phyloP scores from a whole-genome alignment of 2,888 invertebrate species.

The Amblyjoppa fuscipennis region DNA sequence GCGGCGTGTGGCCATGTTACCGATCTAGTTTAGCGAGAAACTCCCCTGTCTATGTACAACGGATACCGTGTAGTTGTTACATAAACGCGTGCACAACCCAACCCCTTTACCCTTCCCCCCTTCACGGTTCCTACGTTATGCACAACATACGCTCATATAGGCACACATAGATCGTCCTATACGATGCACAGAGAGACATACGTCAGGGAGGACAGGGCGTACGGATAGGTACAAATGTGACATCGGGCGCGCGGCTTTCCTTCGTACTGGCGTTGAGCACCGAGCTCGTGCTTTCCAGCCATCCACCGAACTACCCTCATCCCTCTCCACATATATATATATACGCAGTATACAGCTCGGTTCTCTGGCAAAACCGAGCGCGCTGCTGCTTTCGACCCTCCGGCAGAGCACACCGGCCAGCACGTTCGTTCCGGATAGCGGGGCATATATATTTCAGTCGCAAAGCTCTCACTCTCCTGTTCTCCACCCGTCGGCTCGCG shows the following conservation, averaged over 20 bases:
- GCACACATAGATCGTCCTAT: background rate
- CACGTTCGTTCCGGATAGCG: conserved; percentile 48
- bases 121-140: background rate
- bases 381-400: conserved; percentile 61
- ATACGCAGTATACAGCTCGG: background rate
- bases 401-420: conserved; percentile 46
- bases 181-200: conserved; percentile 26
- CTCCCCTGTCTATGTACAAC: background rate
- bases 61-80: conserved; percentile 7
- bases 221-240: conserved; percentile 69
- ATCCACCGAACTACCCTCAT: conserved; percentile 55
- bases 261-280: conserved; percentile 38
- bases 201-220: conserved; percentile 57
- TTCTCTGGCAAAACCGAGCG: conserved; percentile 44
- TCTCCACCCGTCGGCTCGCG: conserved; percentile 46
- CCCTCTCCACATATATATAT: conserved; percentile 24
- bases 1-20: conserved; percentile 26
- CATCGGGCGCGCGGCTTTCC: conserved; percentile 54
- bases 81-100: background rate
- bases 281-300: conserved; percentile 55
- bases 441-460: conserved; percentile 49
- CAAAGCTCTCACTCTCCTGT: conserved; percentile 47
- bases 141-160: conserved; percentile 22
- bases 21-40: conserved; percentile 30
- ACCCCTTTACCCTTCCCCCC: too few relatives aligned